phyloP scores from a whole-genome alignment of 2,888 invertebrate genomes.

The Yponomeuta malinellus region DNA sequence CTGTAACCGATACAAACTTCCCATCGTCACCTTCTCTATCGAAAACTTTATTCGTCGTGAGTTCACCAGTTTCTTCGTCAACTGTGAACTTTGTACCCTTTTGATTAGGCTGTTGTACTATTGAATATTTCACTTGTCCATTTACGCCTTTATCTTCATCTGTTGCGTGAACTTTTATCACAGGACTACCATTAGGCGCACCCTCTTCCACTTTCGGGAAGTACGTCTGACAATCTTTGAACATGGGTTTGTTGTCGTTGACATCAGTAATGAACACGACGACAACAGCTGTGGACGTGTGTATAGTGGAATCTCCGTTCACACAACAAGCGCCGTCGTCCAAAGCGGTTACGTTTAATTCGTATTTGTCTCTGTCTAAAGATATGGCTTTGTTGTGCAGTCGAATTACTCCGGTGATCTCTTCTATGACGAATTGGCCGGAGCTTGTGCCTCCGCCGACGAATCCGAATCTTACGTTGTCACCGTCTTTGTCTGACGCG shows the following conservation, averaged over 20 bases:
- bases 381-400: constrained; percentile 91
- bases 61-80: constrained; percentile 95
- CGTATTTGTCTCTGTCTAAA: constrained; percentile 94
- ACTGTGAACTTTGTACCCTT: constrained; percentile 97
- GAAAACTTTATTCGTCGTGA: constrained; percentile 96
- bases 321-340: constrained; percentile 98
- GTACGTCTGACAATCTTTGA: constrained; percentile 94
- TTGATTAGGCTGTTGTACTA: constrained; percentile 95
- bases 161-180: constrained; percentile 94
- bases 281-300: constrained; percentile 95
- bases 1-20: constrained; percentile 96
- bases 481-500: constrained; percentile 97
- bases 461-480: constrained; percentile 94
- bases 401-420: constrained; percentile 95
- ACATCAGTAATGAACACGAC: constrained; percentile 98
- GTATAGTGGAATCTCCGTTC: constrained; percentile 89
- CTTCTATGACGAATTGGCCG: constrained; percentile 96
- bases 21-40: constrained; percentile 98
- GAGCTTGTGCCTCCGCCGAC: constrained; percentile 93
- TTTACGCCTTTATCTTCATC: constrained; percentile 98
- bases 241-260: constrained; percentile 97
- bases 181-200: constrained; percentile 94
- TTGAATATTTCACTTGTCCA: constrained; percentile 97
- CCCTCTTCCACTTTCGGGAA: constrained; percentile 96
- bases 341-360: constrained; percentile 96